A percentile compares a stretch with the other conserved stretches of the same genome.
Evolutionary conservation across 2,888 invertebrate genomes (phyloP).

Genomic region (Noctua fimbriata): DNA sequence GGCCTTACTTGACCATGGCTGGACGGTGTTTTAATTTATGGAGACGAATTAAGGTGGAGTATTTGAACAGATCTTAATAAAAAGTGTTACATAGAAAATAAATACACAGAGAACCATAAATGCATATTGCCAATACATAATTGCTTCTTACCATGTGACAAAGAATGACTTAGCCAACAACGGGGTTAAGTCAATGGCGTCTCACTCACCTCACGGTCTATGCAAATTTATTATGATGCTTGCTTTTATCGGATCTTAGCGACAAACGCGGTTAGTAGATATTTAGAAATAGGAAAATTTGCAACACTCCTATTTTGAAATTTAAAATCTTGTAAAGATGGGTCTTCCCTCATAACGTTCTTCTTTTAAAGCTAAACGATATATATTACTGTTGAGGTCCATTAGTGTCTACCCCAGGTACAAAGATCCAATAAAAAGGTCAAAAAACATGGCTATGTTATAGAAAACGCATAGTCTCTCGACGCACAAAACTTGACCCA

Average conservation of each 20-base stretch:
- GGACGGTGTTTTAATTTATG: constrained; percentile 12
- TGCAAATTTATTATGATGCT: constrained; percentile 23
- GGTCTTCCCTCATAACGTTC: neutral
- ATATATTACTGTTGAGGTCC: neutral
- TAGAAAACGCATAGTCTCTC: constrained; percentile 30
- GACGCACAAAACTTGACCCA: constrained; percentile 70
- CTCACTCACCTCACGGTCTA: neutral
- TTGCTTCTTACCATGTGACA: neutral
- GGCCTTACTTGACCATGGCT: constrained; percentile 37
- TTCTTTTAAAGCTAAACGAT: neutral
- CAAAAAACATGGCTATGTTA: constrained; percentile 27
- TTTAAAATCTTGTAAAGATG: neutral
- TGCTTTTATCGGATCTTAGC: constrained; percentile 29
- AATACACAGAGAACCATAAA: neutral
- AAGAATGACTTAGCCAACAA: constrained; percentile 32
- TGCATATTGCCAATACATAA: constrained; percentile 1
- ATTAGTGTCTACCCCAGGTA: constrained; percentile 3
- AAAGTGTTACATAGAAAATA: neutral
- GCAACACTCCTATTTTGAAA: neutral
- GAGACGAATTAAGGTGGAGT: neutral
- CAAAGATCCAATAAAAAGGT: constrained; percentile 34
- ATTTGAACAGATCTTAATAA: constrained; percentile 8
- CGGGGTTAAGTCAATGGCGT: constrained; percentile 28
- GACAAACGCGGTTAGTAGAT: neutral
- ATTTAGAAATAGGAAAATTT: neutral